Evolutionary conservation across 2,797 vertebrate species (phyloP).

Genomic region (Allobates femoralis): DNA sequence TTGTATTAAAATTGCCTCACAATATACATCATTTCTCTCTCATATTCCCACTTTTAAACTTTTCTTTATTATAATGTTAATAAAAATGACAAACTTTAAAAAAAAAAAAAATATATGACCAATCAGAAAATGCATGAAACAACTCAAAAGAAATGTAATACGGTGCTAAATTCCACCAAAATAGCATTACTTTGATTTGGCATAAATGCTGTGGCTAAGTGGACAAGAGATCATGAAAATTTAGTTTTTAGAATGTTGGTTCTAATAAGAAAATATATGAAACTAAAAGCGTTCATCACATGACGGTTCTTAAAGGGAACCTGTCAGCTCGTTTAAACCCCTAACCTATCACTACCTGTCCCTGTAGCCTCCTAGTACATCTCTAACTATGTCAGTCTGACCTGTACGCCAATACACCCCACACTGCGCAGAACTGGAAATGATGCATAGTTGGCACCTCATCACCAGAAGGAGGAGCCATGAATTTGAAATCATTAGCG

Average conservation of each 20-base stretch:
- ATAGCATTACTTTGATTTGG: neutral
- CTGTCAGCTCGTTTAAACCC: too few relatives aligned
- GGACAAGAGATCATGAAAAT: neutral
- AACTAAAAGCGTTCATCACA: neutral
- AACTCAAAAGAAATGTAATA: neutral
- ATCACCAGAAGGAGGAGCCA: too few relatives aligned
- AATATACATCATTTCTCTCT: neutral
- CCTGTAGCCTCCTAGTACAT: too few relatives aligned
- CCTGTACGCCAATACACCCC: too few relatives aligned
- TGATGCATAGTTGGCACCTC: too few relatives aligned
- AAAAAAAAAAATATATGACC: too few relatives aligned
- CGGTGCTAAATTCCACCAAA: neutral
- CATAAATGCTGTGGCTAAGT: neutral
- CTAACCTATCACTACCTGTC: too few relatives aligned
- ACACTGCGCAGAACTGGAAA: too few relatives aligned
- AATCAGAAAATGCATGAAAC: neutral
- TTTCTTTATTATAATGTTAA: neutral
- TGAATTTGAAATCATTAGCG: too few relatives aligned
- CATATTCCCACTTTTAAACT: neutral
- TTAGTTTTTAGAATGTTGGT: conserved; percentile 14
- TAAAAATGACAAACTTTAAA: neutral
- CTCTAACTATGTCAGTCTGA: too few relatives aligned
- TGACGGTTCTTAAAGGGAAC: too few relatives aligned
- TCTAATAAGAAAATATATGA: neutral
- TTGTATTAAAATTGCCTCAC: neutral